phyloP scores from a whole-genome alignment of 1,140 invertebrate species.

The Chironomus tepperi region DNA sequence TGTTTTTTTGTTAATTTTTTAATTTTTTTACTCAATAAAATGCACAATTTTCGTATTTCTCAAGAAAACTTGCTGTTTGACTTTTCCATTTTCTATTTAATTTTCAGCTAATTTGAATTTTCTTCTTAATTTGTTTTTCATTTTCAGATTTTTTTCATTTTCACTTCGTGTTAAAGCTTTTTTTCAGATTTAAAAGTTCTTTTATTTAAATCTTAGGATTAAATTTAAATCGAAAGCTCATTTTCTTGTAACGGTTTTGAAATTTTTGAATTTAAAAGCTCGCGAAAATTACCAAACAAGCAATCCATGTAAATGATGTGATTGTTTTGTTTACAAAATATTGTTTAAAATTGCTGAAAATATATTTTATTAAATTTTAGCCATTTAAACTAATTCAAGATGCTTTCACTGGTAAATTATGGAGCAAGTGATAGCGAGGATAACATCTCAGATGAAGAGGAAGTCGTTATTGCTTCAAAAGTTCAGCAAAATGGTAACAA shows the following conservation, averaged over 20 bases:
- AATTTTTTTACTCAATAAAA: conserved; percentile 3
- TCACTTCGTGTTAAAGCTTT: background rate
- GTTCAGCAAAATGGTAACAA: background rate
- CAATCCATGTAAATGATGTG: too few species aligned
- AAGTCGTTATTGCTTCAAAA: background rate
- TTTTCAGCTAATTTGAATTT: background rate
- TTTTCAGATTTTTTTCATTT: background rate
- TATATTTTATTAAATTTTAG: too few species aligned
- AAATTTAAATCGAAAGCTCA: background rate
- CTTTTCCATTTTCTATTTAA: background rate
- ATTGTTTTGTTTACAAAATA: too few species aligned
- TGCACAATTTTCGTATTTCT: background rate
- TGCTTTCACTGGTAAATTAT: background rate
- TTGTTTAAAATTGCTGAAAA: too few species aligned
- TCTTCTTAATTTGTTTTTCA: background rate
- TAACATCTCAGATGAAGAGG: background rate
- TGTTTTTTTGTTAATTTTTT: background rate
- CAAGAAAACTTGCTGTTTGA: background rate
- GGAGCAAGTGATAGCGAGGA: background rate
- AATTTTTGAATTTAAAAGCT: background rate
- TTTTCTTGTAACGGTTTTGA: background rate
- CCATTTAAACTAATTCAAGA: background rate
- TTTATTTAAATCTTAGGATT: background rate
- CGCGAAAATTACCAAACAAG: too few species aligned
- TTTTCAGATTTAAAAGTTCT: background rate